A percentile compares a stretch with the other conserved stretches of the same genome.
Conservation (phyloP, 2,888 invertebrate genomes). For the Orchesellides sinensis region DNA sequence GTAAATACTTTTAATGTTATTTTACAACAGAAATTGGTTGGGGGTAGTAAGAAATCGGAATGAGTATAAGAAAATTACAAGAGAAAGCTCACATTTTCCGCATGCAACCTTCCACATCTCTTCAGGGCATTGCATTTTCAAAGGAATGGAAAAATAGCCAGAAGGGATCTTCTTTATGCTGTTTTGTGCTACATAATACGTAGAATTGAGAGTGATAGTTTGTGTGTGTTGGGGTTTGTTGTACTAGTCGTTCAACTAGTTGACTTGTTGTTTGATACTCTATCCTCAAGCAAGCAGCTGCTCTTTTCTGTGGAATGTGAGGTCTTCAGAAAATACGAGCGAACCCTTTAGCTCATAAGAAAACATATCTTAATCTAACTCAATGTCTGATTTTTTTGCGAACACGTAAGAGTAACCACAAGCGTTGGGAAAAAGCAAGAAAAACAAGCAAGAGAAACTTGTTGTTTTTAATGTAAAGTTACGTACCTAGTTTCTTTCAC, state of each 20-base stretch:
- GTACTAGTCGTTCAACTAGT: neutral
- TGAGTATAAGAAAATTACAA: neutral
- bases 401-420: conserved; percentile 30
- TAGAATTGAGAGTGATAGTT: no score
- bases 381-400: conserved; percentile 32
- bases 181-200: conserved; percentile 12
- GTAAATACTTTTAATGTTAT: neutral
- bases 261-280: conserved; percentile 22
- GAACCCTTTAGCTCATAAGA: no score
- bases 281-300: conserved; percentile 14
- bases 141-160: conserved; percentile 34
- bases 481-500: conserved; percentile 16
- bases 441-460: conserved; percentile 57
- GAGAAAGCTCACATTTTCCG: neutral
- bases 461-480: conserved; percentile 52
- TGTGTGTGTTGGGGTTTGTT: neutral
- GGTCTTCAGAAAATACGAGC: no score
- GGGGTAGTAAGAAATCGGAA: neutral
- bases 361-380: no score
- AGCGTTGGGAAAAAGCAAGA: conserved; percentile 15
- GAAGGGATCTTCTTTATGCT: conserved; percentile 37
- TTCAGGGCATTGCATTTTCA: conserved; percentile 14
- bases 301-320: neutral
- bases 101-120: neutral
- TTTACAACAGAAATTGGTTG: conserved; percentile 10